These are phyloP conservation scores for Columba janthina DNA, from an alignment of 2,113 vertebrate genomes.

Conservation along the genomic window DNA sequence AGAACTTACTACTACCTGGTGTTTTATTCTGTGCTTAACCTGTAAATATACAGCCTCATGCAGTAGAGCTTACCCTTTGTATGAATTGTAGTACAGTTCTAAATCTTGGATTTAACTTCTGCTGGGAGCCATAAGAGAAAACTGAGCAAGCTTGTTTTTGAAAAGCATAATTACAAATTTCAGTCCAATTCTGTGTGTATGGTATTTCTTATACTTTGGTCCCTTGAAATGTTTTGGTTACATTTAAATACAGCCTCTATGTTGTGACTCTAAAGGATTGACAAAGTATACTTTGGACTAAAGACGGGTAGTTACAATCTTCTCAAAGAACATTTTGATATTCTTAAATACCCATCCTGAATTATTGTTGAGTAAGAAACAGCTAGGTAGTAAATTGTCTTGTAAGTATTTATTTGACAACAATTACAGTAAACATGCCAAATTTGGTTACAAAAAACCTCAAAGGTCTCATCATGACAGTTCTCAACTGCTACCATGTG, in stretches of 20 bases:
- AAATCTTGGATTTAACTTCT: neutral
- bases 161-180: neutral
- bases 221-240: neutral
- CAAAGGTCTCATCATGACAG: neutral
- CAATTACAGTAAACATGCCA: neutral
- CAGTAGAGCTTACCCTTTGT: neutral
- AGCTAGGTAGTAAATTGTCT: neutral
- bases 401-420: neutral
- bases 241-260: neutral
- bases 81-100: neutral
- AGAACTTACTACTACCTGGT: neutral
- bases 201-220: neutral
- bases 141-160: neutral
- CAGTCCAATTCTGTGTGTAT: neutral
- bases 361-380: neutral
- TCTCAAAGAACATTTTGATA: neutral
- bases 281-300: neutral
- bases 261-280: neutral
- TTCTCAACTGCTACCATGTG: neutral
- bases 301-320: neutral
- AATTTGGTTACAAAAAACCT: neutral
- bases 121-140: neutral
- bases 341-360: neutral
- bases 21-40: neutral
- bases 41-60: neutral